phyloP scores from a whole-genome alignment of 2,113 vertebrate species.

The Nothobranchius kuhntae region DNA sequence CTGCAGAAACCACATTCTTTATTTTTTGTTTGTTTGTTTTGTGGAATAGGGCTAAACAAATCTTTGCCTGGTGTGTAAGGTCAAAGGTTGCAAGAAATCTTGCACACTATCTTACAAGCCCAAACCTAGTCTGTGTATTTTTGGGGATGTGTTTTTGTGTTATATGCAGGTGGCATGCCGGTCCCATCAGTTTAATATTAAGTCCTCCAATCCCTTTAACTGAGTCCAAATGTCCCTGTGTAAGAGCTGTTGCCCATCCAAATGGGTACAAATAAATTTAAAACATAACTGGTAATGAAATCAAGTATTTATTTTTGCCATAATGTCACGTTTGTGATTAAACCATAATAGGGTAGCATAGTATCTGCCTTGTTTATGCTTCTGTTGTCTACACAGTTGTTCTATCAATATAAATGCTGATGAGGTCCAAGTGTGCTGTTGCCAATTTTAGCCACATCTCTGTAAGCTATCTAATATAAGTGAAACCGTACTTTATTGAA shows the following conservation, averaged over 20 bases:
- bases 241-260: background rate
- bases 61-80: too few species aligned
- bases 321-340: background rate
- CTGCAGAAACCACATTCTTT: too few species aligned
- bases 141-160: too few species aligned
- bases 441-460: background rate
- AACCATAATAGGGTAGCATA: background rate
- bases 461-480: slow-evolving; percentile 15
- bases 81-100: too few species aligned
- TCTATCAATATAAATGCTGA: slow-evolving; percentile 19
- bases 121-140: too few species aligned
- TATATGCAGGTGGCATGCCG: too few species aligned
- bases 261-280: background rate
- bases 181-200: too few species aligned
- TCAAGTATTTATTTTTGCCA: background rate
- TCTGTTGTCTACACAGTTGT: background rate
- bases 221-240: too few species aligned
- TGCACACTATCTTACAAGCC: too few species aligned
- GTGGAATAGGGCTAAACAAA: too few species aligned
- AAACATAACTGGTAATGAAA: background rate
- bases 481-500: slow-evolving; percentile 24
- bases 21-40: too few species aligned
- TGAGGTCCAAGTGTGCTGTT: slow-evolving; percentile 6
- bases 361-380: background rate
- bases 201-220: too few species aligned